Evolutionary conservation across 53 echinoderm and acorn worm genomes (phyloP).

Genomic region (Hippasteria phrygiana): DNA sequence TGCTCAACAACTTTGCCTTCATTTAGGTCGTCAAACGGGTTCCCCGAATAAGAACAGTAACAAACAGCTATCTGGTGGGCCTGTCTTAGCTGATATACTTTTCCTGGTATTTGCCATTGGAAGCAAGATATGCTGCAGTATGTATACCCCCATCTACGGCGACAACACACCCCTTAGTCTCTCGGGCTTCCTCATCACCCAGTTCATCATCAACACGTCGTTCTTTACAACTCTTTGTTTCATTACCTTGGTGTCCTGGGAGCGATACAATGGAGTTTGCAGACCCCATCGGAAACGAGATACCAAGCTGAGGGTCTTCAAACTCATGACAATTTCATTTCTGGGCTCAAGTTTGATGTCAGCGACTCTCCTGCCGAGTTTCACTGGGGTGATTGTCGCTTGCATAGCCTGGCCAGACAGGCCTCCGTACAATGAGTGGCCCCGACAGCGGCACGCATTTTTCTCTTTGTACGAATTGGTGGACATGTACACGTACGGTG

Average conservation of each 20-base stretch:
- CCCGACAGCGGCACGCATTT: conserved; percentile 32
- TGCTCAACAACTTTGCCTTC: conserved; percentile 74
- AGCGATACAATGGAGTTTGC: conserved; percentile 77
- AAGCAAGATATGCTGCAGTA: conserved; percentile 63
- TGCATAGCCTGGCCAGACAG: conserved; percentile 73
- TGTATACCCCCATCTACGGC: conserved; percentile 70
- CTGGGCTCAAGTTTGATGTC: conserved; percentile 64
- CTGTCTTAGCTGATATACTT: conserved; percentile 71
- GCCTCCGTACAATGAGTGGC: conserved; percentile 56
- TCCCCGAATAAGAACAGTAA: conserved; percentile 76
- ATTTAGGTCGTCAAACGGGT: conserved; percentile 76
- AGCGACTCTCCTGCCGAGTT: conserved; percentile 45
- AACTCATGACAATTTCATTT: conserved; percentile 51
- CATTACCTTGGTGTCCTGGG: conserved; percentile 80
- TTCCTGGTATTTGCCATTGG: conserved; percentile 66
- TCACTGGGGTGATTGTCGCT: conserved; percentile 32
- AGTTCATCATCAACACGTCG: conserved; percentile 71
- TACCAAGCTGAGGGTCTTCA: conserved; percentile 34
- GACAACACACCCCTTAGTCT: conserved; percentile 69
- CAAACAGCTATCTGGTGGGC: conserved; percentile 78
- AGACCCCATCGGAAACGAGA: conserved; percentile 58
- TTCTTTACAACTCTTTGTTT: conserved; percentile 76
- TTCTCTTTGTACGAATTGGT: conserved; percentile 50
- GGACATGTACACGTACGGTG: conserved; percentile 68
- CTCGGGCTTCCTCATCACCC: conserved; percentile 66